Evolutionary conservation across 53 echinoderm and acorn worm species (phyloP), one percentile per base, ranked within the genome.

Genomic region (Apostichopus leukothele): DNA sequence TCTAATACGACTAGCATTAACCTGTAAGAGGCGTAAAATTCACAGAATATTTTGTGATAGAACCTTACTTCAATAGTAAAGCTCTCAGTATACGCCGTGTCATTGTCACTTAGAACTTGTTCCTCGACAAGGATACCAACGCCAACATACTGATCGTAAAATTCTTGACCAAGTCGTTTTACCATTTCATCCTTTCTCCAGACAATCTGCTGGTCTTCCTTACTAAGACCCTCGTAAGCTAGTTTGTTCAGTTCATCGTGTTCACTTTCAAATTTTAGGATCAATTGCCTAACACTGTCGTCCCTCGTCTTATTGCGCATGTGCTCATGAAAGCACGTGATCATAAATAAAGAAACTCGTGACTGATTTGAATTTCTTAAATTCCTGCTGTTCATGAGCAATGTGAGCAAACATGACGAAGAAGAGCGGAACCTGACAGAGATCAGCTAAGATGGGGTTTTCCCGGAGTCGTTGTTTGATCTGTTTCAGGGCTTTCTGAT

Each of bases 91-190:
- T 51, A 50, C 7, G 1, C 53, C 10, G 9, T 5, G 53, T 14
- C n/a, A 55, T 6, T 55, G 19, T 81, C 6, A 53, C 21, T 51
- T 5, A 76, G 12, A 22, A 53, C 57, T 6, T 81, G 50, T 55
- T 81, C 83, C n/a, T 81, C 57, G 9, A 81, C 83, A 1, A 81
- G n/a, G 18, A 81, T 81, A 81, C 83, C 83, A 55, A 81, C 14
- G 7, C 83, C 21, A 20, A 81, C 57, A 51, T 81, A 81, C 13
- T 81, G 57, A 52, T 81, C 83, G 51, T 81, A 81, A 53, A 81
- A 83, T 5, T 11, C 83, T n/a, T 83, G 39, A 19, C 83, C 83
- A 53, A 83, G 83, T 83, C 83, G 53, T 22, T 52, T 57, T 3
- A 13, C 7, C 18, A 83, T 13, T 54, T 57, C 54, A 50, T 83